These are phyloP conservation scores for Euglossa dilemma DNA, from an alignment of 1,140 invertebrate species.

Conservation along the genomic window DNA sequence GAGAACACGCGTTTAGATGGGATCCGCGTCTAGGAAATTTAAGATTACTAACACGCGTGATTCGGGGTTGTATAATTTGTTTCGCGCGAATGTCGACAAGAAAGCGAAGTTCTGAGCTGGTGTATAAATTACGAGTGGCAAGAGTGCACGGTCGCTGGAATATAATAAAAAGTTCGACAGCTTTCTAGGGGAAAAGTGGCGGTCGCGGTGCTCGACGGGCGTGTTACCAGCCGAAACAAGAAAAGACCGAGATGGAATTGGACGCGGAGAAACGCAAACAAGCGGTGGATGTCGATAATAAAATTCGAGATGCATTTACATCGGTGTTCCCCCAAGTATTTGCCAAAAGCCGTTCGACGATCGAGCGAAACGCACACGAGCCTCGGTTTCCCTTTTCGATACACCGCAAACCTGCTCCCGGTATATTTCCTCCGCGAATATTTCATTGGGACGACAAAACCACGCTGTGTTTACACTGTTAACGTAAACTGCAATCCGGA, in stretches of 20 bases:
- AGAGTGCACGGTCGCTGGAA: background rate
- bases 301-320: constrained; percentile 18
- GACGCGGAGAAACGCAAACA: constrained; percentile 4
- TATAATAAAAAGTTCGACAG: constrained; percentile 9
- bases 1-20: background rate
- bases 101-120: background rate
- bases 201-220: background rate
- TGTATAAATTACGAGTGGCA: background rate
- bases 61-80: background rate
- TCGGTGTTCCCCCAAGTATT: background rate
- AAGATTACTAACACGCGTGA: background rate
- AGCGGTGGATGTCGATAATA: constrained; percentile 7
- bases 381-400: too few relatives aligned
- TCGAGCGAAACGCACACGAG: background rate
- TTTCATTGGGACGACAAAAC: too few relatives aligned
- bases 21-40: background rate
- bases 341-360: background rate
- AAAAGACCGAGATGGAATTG: background rate
- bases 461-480: too few relatives aligned
- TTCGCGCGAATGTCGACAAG: background rate
- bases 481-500: too few relatives aligned
- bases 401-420: too few relatives aligned
- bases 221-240: background rate
- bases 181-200: background rate
- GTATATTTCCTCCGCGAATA: too few relatives aligned